Base-by-base conservation (phyloP, 1,140 invertebrate species). In the Sinella curviseta region DNA sequence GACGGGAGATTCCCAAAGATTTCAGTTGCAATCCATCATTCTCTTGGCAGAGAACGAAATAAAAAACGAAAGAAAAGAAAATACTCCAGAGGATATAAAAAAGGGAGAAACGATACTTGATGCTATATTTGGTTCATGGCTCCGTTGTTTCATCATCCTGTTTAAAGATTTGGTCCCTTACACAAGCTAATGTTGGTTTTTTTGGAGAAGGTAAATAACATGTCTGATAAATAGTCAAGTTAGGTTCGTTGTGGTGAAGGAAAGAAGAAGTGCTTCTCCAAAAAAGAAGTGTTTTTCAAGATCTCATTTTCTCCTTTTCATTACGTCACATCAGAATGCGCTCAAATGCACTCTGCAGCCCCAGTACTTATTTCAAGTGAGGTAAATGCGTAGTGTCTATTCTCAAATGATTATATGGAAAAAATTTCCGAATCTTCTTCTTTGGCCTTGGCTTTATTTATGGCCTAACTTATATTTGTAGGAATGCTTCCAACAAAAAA, bases 1-100 rank as follows among this genome's bases (percentile, higher is more conserved):
- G 78, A 79, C 78, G 74, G 74, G 73, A 79, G 78, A 79, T 79
- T 79, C 75, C 55, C 48, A 74, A 79, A 79, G 78, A 79, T 79
- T 79, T 79, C 78, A 60, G 8, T 4, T 33, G 78, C 73, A 79
- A 79, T 79, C 78, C 78, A 79, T 79, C 78, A 79, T 76, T 79
- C 73, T 34, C 70, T 70, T 8, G 31, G 26, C 30, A 70, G 30
- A 33, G 31, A 70, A 33, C 2, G 35, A 76, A 76, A 54, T 28
- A 55, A 57, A 33, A 76, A 57, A 34, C 34, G 35, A 76, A 55
- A 76, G 35, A 8, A n/a, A n/a, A n/a, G n/a, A n/a, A n/a, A n/a
- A n/a, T n/a, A n/a, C n/a, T n/a, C n/a, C n/a, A n/a, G n/a, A 26
- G 30, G 35, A 55, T n/a, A 34, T 8, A 76, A 24, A 76, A 54